phyloP scores from a whole-genome alignment of 2,888 invertebrate genomes.

The Mimas tiliae region DNA sequence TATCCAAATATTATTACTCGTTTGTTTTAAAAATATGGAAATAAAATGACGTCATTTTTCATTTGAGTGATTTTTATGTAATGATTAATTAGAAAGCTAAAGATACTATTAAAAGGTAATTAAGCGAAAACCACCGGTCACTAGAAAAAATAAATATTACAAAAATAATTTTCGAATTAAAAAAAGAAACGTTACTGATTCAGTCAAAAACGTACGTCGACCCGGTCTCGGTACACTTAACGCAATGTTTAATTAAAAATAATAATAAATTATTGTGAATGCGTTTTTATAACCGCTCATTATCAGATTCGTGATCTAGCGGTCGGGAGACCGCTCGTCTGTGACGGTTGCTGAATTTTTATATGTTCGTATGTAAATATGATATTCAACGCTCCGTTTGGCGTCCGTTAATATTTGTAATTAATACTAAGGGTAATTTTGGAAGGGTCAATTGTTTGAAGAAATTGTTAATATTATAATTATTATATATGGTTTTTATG shows the following conservation, averaged over 20 bases:
- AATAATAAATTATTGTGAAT: conserved; percentile 65
- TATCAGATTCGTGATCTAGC: conserved; percentile 64
- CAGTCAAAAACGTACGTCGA: conserved; percentile 61
- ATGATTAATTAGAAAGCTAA: not conserved
- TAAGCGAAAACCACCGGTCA: not conserved
- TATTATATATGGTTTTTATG: conserved; percentile 8
- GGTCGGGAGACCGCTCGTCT: conserved; percentile 46
- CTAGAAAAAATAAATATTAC: not conserved
- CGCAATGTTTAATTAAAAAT: conserved; percentile 73
- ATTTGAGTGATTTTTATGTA: not conserved
- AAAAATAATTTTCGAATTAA: conserved; percentile 29
- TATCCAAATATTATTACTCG: not conserved
- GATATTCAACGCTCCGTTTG: conserved; percentile 59
- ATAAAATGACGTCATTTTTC: not conserved
- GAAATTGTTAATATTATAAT: not conserved
- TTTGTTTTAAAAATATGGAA: not conserved
- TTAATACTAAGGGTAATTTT: conserved; percentile 26
- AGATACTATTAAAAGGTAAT: not conserved
- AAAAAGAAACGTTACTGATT: conserved; percentile 29
- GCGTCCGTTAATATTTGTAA: conserved; percentile 48
- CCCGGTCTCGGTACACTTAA: conserved; percentile 77
- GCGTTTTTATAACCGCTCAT: conserved; percentile 61
- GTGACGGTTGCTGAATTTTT: conserved; percentile 59
- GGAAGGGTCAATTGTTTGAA: conserved; percentile 11
- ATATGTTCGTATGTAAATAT: conserved; percentile 63